These are phyloP conservation scores for Callyntrura sp. DNA, from an alignment of 2,888 invertebrate species.

Conservation along the genomic window DNA sequence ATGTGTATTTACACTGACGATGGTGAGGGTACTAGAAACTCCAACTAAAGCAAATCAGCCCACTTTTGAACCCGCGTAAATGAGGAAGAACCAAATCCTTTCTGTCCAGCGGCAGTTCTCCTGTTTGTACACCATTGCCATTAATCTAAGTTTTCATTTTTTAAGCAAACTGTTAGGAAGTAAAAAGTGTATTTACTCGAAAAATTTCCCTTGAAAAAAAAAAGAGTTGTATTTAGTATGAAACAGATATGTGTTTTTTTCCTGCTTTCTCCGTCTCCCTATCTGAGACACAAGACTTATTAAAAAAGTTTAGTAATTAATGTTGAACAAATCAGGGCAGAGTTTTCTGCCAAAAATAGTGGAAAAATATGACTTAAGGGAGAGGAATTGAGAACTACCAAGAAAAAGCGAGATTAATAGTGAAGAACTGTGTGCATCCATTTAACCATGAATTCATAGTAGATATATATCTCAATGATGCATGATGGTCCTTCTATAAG, in stretches of 20 bases:
- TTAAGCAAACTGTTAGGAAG: background rate
- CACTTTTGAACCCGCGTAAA: slow-evolving; percentile 9
- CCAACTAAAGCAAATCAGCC: background rate
- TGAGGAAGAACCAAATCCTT: slow-evolving; percentile 18
- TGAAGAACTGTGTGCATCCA: background rate
- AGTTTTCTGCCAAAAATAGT: slow-evolving; percentile 33
- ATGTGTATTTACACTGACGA: background rate
- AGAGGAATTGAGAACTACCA: background rate
- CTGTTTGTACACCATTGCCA: background rate
- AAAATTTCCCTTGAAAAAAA: slow-evolving; percentile 21
- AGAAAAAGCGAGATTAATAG: background rate
- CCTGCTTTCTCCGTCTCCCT: background rate
- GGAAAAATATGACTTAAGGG: slow-evolving; percentile 42
- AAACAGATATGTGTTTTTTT: background rate
- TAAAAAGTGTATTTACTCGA: background rate
- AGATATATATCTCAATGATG: background rate
- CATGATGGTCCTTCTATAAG: background rate
- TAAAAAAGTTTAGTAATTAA: slow-evolving; percentile 77
- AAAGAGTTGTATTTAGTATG: slow-evolving; percentile 26
- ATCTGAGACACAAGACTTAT: slow-evolving; percentile 58
- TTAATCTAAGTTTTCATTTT: background rate
- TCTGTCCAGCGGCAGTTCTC: slow-evolving; percentile 8
- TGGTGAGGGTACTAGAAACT: background rate
- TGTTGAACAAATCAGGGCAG: slow-evolving; percentile 63
- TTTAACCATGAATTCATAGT: background rate